Evolutionary conservation across 2,797 vertebrate genomes (phyloP), one percentile per base, ranked within the genome.

Genomic region (Fistularia commersonii): DNA sequence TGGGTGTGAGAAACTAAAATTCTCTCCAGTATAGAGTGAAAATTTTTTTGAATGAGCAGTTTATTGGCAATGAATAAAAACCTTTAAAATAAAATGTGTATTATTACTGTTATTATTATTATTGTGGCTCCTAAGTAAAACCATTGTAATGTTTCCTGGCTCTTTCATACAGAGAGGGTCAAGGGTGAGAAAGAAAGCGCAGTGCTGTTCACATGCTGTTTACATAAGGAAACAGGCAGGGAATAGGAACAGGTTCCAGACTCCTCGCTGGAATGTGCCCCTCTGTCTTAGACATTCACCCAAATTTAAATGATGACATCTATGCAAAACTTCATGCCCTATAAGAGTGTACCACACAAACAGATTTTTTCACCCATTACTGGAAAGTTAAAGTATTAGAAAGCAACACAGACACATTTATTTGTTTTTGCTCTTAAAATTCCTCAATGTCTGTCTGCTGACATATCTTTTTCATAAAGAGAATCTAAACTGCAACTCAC

Each of bases 231-330:
- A 72, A 68, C 67, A 74, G 64, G 61, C 51, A 14, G 42, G 47
- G 76, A 65, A 69, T 72, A 77, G 70, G 70, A 82, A 79, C 66
- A 68, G 63, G 64, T 70, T 85, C 70, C 71, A 73, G 64, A 55
- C 15, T 32, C 58, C 12, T 3, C 23, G 41, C 51, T 12, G 41
- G 53, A 31, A 50, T 45, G 54, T 6, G 7, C 41, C 3, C 57
- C 49, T 56, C 49, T 51, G 23, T 52, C 54, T 55, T 44, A 42
- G 6, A 5, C 38, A 39, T 7, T 7, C 38, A 39, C 72, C 51
- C 38, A 54, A 7, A 35, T 12, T 45, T 31, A 37, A 32, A 34
- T 23, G n/a, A 14, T 45, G 2, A n/a, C 32, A 42, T 7, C 10
- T 12, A 23, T 0, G 41, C 32, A 35, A 11, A 31, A 7, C 2